Evolutionary conservation across 2,888 invertebrate species (phyloP), one percentile per base, ranked within the genome.

Genomic region (Ernsta delagoae): DNA sequence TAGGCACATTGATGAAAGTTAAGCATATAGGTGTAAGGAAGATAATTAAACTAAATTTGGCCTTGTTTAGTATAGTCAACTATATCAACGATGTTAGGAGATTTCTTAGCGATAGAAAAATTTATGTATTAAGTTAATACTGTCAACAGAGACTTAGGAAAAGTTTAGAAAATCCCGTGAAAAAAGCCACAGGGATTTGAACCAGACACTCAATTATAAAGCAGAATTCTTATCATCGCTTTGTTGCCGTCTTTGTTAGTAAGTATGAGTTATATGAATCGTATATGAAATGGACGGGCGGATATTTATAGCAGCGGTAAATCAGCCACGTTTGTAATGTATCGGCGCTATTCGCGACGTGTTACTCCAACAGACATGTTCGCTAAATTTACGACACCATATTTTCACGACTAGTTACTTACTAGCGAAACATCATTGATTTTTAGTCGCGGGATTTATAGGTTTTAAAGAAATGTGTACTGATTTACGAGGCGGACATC

Each of bases 251-350:
- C 80, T 84, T 84, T 83, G 83, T 84, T 81, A 78, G 74, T 75
- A 78, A 16, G 16, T 16, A 16, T 83, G 82, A 85, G 79, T 82
- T 84, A 86, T 83, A 81, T 77, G 79, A 80, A 82, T 79, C 81
- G 79, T 78, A 81, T 81, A 79, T 78, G 79, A 79, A 79, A 83
- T 82, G 82, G 80, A 83, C 79, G 80, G 75, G 78, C 77, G 76
- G 82, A 16, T 87, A 88, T 89, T 88, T 89, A 89, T 84, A 77
- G 74, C 71, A 66, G 79, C 77, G 74, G 81, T 89, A 89, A 87
- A 88, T 89, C 88, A 85, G 74, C 71, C 73, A 6, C 36, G 4
- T 36, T 83, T 82, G 84, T 85, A 87, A 86, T 85, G 84, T 87
- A 85, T 84, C 82, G 84, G 77, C 75, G 77, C 73, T 72, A 71